Percentiles rank a stretch among this genome's conserved stretches.
These are phyloP conservation scores for Microcebus murinus DNA, from an alignment of 2,113 vertebrate species.

Conservation along the genomic window DNA sequence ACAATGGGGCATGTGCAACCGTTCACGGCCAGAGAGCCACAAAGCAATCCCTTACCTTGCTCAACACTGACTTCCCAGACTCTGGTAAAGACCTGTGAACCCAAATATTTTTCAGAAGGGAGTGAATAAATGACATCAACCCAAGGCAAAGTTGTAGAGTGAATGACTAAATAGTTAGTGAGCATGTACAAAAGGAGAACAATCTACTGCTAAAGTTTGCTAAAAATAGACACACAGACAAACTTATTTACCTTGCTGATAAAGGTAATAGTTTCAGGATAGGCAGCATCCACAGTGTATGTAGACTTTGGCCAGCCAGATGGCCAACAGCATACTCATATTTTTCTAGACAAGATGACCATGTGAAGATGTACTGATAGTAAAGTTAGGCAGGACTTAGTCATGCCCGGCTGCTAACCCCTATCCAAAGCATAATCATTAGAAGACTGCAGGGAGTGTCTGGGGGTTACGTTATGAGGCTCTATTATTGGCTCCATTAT, in stretches of 20 bases:
- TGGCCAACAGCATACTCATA: background rate
- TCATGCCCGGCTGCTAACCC: background rate
- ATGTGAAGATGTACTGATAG: background rate
- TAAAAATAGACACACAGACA: background rate
- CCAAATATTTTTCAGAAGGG: background rate
- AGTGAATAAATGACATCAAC: background rate
- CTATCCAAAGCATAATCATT: background rate
- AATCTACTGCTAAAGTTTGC: background rate
- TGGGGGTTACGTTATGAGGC: background rate
- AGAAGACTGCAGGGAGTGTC: background rate
- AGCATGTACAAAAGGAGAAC: background rate
- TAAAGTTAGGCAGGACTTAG: background rate
- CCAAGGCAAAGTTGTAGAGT: background rate
- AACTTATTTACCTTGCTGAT: background rate
- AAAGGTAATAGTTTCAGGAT: background rate
- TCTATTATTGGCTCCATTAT: background rate
- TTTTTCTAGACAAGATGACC: background rate
- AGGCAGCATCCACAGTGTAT: fast-evolving
- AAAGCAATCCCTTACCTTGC: background rate
- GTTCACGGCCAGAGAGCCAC: background rate
- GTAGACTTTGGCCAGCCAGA: background rate
- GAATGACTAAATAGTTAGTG: background rate
- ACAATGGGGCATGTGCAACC: fast-evolving
- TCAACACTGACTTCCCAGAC: background rate
- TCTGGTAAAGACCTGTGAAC: background rate